These are phyloP conservation scores for Eubasilissa regina DNA, from an alignment of 1,140 invertebrate species.

Conservation along the genomic window DNA sequence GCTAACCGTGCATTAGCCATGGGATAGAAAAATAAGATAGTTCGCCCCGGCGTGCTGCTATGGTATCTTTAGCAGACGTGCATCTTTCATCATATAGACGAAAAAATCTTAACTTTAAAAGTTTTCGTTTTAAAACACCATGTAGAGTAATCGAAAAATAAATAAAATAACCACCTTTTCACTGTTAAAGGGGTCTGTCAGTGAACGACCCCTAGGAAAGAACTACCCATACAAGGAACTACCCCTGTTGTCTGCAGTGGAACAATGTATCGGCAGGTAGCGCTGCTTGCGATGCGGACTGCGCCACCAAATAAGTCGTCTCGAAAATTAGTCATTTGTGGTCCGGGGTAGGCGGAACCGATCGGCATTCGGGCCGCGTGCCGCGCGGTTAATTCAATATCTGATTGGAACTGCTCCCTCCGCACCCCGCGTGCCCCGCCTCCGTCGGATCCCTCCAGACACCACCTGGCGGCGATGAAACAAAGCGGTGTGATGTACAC, in stretches of 20 bases:
- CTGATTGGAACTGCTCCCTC: conserved; percentile 55
- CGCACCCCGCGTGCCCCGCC: conserved; percentile 2
- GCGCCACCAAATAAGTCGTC: conserved; percentile 54
- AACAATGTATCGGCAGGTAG: conserved; percentile 23
- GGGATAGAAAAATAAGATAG: too few relatives aligned
- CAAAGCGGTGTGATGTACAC: conserved; percentile 27
- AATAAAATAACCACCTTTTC: too few relatives aligned
- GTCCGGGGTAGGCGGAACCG: conserved; percentile 12
- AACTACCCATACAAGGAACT: too few relatives aligned
- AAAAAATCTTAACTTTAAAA: too few relatives aligned
- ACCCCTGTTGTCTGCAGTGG: not conserved
- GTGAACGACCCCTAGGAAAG: too few relatives aligned
- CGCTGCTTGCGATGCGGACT: conserved; percentile 40
- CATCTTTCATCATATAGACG: too few relatives aligned
- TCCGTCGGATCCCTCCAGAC: not conserved
- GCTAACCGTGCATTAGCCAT: too few relatives aligned
- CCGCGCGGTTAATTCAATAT: conserved; percentile 59
- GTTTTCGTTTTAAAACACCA: too few relatives aligned
- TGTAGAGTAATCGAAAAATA: too few relatives aligned
- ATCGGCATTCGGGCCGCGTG: conserved; percentile 54
- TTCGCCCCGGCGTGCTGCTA: too few relatives aligned
- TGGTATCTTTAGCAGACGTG: too few relatives aligned
- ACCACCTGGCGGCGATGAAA: conserved; percentile 13
- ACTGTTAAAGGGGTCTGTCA: too few relatives aligned
- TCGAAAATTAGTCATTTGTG: conserved; percentile 59